These are phyloP conservation scores for Penaeus monodon DNA, from an alignment of 2,888 invertebrate genomes.

Conservation along the genomic window DNA sequence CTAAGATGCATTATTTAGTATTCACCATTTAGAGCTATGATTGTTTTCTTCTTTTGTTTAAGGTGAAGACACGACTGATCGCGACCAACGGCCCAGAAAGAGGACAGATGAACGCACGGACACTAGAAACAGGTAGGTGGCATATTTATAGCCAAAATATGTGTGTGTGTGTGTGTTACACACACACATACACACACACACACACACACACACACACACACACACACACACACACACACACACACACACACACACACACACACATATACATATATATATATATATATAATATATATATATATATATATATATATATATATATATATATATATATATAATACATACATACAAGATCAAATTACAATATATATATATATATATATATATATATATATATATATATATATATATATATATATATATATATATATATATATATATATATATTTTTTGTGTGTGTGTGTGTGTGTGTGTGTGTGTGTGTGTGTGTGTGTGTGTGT, in stretches of 20 bases:
- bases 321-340: constrained; percentile 2
- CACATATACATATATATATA: neutral
- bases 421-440: neutral
- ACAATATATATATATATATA: neutral
- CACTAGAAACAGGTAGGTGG: no score
- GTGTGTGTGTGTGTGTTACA: neutral
- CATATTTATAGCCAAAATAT: no score
- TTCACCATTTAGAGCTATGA: no score
- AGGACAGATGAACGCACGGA: no score
- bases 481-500: neutral
- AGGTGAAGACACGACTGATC: no score
- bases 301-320: no score
- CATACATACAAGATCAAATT: no score
- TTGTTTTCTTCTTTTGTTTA: no score
- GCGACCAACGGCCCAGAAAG: no score
- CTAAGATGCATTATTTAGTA: neutral
- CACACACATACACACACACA: neutral
- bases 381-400: neutral
- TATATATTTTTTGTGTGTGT: neutral
- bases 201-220: neutral
- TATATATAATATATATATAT: neutral
- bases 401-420: neutral
- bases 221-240: neutral
- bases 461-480: neutral
- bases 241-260: neutral